These are phyloP conservation scores for Platorchestia sp. DNA, from an alignment of 1,140 invertebrate genomes.

Conservation along the genomic window DNA sequence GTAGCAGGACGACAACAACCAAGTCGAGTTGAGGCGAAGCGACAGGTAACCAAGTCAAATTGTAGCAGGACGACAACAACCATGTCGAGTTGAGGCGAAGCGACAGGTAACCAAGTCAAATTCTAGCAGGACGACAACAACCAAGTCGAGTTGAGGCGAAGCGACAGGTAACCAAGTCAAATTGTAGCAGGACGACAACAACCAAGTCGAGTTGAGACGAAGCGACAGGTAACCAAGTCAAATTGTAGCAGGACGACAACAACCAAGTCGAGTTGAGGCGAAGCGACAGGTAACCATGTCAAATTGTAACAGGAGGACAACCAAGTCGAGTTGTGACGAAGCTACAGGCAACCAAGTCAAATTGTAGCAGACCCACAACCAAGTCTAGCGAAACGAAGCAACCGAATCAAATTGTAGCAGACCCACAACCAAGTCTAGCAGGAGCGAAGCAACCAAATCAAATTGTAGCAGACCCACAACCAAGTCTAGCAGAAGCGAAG, in stretches of 20 bases:
- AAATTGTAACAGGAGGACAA: too few relatives aligned
- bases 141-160: not conserved
- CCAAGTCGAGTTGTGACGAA: too few relatives aligned
- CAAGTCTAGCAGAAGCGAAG: not conserved
- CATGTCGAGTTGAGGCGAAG: not conserved
- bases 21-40: too few relatives aligned
- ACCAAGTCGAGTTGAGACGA: not conserved
- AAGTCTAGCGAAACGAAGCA: not conserved
- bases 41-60: too few relatives aligned
- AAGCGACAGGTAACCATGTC: not conserved
- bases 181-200: not conserved
- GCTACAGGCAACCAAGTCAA: too few relatives aligned
- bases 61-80: not conserved
- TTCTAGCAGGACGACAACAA: not conserved
- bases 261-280: not conserved
- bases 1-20: too few relatives aligned
- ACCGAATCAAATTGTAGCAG: not conserved
- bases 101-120: not conserved
- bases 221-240: not conserved
- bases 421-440: not conserved
- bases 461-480: not conserved
- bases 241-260: not conserved
- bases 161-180: not conserved
- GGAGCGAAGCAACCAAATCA: not conserved
- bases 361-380: not conserved